A percentile compares a stretch with the other conserved stretches of the same genome.
Conservation (phyloP, 2,888 invertebrate genomes). For the Archaeoteleia sp. region DNA sequence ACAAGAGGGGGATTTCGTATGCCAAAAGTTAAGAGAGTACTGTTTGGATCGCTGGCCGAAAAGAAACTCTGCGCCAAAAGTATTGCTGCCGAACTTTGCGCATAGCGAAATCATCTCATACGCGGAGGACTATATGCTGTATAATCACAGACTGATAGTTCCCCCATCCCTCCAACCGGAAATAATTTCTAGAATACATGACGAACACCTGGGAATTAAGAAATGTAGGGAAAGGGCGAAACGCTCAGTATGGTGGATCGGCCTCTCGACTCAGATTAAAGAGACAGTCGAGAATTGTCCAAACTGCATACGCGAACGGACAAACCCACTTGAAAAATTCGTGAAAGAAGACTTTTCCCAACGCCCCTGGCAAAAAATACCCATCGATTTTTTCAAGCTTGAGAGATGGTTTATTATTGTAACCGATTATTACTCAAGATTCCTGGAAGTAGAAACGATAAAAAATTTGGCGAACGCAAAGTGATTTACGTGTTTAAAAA, state of each 20-base stretch:
- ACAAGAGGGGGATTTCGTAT: conserved; percentile 42
- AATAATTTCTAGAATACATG: conserved; percentile 51
- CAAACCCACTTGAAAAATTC: conserved; percentile 36
- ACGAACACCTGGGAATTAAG: conserved; percentile 57
- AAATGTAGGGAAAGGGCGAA: conserved; percentile 52
- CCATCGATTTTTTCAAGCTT: conserved; percentile 44
- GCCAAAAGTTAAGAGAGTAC: conserved; percentile 38
- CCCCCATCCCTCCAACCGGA: conserved; percentile 47
- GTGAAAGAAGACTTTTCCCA: conserved; percentile 41
- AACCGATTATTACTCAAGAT: conserved; percentile 53
- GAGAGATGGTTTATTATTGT: conserved; percentile 46
- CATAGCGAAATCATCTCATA: conserved; percentile 27
- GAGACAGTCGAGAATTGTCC: conserved; percentile 40
- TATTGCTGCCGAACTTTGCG: conserved; percentile 29
- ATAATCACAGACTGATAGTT: conserved; percentile 51
- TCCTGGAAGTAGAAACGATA: conserved; percentile 41
- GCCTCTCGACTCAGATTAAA: conserved; percentile 36
- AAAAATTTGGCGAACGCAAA: no score
- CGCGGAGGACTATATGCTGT: conserved; percentile 47
- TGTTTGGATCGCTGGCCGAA: conserved; percentile 42
- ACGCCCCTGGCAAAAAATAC: conserved; percentile 54
- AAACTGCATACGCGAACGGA: conserved; percentile 32
- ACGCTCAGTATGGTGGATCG: conserved; percentile 55
- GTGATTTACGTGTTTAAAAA: no score
- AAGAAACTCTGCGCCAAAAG: conserved; percentile 18